Conservation (phyloP, 2,888 invertebrate genomes). For the Pterobdella sp. region DNA sequence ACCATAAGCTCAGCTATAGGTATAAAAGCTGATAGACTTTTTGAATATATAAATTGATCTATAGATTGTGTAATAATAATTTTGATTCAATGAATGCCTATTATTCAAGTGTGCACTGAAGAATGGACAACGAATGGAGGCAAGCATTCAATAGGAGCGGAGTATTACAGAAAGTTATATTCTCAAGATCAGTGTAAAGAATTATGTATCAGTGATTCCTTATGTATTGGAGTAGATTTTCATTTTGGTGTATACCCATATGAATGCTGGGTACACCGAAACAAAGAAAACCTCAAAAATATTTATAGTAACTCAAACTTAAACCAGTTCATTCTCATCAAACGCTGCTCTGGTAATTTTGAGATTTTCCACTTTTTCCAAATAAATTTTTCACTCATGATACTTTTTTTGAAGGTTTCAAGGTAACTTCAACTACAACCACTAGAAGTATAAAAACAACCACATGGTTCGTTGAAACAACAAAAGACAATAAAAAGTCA, state of each 20-base stretch:
- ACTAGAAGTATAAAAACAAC: background rate
- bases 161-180: background rate
- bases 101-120: background rate
- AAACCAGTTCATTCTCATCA: slow-evolving; percentile 6
- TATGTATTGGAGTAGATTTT: slow-evolving; percentile 16
- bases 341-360: slow-evolving; percentile 7
- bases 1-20: slow-evolving; percentile 13
- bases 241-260: background rate
- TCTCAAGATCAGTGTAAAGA: background rate
- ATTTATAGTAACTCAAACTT: background rate
- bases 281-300: background rate
- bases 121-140: slow-evolving; percentile 11
- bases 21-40: background rate
- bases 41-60: too few relatives aligned
- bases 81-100: too few relatives aligned
- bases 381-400: background rate
- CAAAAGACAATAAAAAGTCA: background rate
- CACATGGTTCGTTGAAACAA: background rate
- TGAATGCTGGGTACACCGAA: slow-evolving; percentile 18
- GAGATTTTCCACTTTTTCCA: background rate
- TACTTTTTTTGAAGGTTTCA: background rate
- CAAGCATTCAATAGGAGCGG: slow-evolving; percentile 3
- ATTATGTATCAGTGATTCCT: background rate
- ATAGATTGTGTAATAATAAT: too few relatives aligned
- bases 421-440: background rate